These are phyloP conservation scores for Rhabdomys pumilio DNA, from an alignment of 2,797 vertebrate genomes.

Conservation along the genomic window DNA sequence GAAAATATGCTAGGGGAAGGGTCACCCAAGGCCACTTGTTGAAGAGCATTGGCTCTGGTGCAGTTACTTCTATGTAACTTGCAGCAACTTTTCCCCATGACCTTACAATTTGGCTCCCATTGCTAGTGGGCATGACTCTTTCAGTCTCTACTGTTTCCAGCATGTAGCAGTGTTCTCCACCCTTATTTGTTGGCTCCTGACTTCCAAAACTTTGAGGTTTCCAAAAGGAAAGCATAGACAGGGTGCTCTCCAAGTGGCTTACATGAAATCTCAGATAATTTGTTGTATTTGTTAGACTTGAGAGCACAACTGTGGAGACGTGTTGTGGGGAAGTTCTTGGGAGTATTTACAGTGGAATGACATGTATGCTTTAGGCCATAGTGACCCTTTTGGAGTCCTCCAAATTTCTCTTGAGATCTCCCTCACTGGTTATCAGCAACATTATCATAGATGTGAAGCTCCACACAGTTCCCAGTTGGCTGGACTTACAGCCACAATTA, in stretches of 20 bases:
- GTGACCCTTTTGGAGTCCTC: slow-evolving; percentile 44
- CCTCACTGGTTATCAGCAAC: background rate
- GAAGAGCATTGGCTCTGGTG: slow-evolving; percentile 33
- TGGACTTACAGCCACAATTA: background rate
- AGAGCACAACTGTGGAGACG: slow-evolving; percentile 23
- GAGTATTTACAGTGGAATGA: background rate
- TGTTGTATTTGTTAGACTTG: slow-evolving; percentile 52
- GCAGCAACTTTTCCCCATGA: slow-evolving; percentile 65
- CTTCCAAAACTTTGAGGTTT: slow-evolving; percentile 73
- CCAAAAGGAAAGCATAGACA: slow-evolving; percentile 60
- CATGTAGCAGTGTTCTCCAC: slow-evolving; percentile 47
- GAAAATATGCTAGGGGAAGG: background rate
- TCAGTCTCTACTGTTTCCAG: slow-evolving; percentile 59
- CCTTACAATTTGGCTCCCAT: slow-evolving; percentile 58
- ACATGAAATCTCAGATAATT: slow-evolving; percentile 47
- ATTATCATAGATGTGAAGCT: background rate
- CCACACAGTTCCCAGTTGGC: background rate
- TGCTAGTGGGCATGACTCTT: background rate
- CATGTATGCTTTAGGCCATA: slow-evolving; percentile 42
- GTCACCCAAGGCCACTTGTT: slow-evolving; percentile 48
- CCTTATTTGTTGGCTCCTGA: slow-evolving; percentile 58
- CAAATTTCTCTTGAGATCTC: slow-evolving; percentile 40
- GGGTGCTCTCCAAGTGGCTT: background rate
- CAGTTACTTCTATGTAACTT: slow-evolving; percentile 40
- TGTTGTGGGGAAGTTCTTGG: slow-evolving; percentile 8